Evolutionary conservation across 2,888 invertebrate species (phyloP).

Genomic region (Hirtodrosophila trivittata): DNA sequence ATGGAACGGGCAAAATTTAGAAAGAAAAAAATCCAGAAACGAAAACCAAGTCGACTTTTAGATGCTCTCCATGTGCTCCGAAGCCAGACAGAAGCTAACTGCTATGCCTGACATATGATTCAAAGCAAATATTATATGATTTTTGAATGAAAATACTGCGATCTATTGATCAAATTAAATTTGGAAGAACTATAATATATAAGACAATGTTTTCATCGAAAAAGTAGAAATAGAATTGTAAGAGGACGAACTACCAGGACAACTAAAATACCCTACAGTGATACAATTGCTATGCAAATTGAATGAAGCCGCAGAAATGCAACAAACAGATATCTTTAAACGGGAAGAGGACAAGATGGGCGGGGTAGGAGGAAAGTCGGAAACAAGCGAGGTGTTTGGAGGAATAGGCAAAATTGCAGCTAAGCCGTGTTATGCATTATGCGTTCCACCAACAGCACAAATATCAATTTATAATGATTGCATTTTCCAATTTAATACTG

Average conservation of each 20-base stretch:
- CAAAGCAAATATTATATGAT: too few species aligned
- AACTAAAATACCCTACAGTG: conserved; percentile 15
- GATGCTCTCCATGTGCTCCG: conserved; percentile 31
- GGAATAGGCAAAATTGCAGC: conserved; percentile 33
- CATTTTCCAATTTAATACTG: too few species aligned
- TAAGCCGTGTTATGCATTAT: conserved; percentile 47
- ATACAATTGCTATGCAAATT: conserved; percentile 14
- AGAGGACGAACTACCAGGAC: too few species aligned
- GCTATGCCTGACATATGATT: background rate
- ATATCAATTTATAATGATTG: conserved; percentile 4
- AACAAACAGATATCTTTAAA: conserved; percentile 32
- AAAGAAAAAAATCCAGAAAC: background rate
- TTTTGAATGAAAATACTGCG: too few species aligned
- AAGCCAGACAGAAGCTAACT: conserved; percentile 7
- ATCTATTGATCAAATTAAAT: too few species aligned
- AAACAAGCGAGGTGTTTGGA: conserved; percentile 21
- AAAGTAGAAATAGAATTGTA: too few species aligned
- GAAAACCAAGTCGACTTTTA: conserved; percentile 4
- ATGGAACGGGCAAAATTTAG: conserved; percentile 10
- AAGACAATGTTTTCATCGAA: too few species aligned
- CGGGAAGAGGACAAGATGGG: background rate
- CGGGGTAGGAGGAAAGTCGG: conserved; percentile 22
- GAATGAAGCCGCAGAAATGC: conserved; percentile 62
- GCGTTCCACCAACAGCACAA: conserved; percentile 2
- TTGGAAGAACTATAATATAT: too few species aligned